phyloP scores from a whole-genome alignment of 2,113 vertebrate species.

The Blennius ocellaris region DNA sequence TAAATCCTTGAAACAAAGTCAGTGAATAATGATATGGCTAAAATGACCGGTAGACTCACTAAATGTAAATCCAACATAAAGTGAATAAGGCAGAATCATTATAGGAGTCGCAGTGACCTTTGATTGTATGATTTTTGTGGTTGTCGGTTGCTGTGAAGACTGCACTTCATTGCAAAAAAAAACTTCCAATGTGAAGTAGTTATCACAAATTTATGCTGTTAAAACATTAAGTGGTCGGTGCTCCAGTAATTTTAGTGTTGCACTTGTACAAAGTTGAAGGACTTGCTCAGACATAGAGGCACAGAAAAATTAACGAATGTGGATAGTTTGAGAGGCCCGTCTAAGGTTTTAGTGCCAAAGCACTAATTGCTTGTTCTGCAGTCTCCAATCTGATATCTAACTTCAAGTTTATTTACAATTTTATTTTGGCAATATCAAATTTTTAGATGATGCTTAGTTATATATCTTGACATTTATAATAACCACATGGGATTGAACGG shows the following conservation, averaged over 20 bases:
- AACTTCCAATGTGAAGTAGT: background rate
- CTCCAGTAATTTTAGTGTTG: background rate
- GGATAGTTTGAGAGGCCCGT: background rate
- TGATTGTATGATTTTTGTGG: background rate
- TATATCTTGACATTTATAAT: too few relatives aligned
- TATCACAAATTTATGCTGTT: background rate
- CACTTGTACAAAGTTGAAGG: background rate
- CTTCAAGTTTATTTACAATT: too few relatives aligned
- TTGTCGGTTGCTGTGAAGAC: background rate
- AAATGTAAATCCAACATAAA: background rate
- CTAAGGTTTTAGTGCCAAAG: background rate
- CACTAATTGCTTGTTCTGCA: background rate
- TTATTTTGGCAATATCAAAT: too few relatives aligned
- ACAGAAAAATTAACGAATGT: background rate
- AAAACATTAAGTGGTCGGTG: background rate
- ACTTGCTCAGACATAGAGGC: background rate
- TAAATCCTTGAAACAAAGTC: background rate
- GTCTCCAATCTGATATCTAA: background rate
- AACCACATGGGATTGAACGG: too few relatives aligned
- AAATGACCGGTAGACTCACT: background rate
- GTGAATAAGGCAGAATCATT: background rate
- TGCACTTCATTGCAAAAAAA: slow-evolving; percentile 1
- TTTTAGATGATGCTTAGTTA: too few relatives aligned
- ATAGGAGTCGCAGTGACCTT: background rate
- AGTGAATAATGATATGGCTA: background rate